Evolutionary conservation across 2,113 vertebrate species (phyloP).

Genomic region (Stomatorhinus ivindoensis): DNA sequence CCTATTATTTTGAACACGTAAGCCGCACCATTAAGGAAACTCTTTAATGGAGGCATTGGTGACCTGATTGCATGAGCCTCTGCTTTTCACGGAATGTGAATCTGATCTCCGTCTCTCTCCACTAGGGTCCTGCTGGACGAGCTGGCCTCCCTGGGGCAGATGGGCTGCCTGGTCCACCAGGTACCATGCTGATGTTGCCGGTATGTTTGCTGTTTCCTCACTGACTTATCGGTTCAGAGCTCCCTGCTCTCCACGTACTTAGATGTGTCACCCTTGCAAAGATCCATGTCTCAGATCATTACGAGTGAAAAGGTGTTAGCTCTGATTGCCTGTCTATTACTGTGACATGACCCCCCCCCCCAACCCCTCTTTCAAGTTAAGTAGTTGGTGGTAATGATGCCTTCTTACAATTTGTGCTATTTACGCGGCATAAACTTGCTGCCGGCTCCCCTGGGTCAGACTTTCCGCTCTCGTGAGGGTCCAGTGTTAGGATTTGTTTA

Average conservation of each 20-base stretch:
- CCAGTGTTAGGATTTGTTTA: not conserved
- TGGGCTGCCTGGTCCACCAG: slow-evolving; percentile 85
- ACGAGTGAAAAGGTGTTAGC: not conserved
- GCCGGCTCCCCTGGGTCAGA: not conserved
- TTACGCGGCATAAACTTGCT: not conserved
- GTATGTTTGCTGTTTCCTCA: slow-evolving; percentile 58
- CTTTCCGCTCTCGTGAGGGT: not conserved
- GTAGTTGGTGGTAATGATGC: not conserved
- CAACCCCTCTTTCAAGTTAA: not conserved
- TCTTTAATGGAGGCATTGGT: not conserved
- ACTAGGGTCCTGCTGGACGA: slow-evolving; percentile 84
- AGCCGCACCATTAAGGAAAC: not conserved
- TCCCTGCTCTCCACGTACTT: not conserved
- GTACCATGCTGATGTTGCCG: slow-evolving; percentile 92
- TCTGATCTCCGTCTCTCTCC: slow-evolving; percentile 14
- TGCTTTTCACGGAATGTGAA: not conserved
- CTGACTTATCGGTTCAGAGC: not conserved
- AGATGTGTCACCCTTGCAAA: not conserved
- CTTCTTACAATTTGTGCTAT: not conserved
- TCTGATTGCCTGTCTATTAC: not conserved
- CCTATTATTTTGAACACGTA: not conserved
- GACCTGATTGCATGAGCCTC: not conserved
- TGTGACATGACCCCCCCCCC: too few species aligned
- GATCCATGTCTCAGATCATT: not conserved
- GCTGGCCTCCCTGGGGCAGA: slow-evolving; percentile 90